Percentiles rank a stretch among this genome's conserved stretches.
These are phyloP conservation scores for Podarcis cretensis DNA, from an alignment of 2,113 vertebrate species.

Conservation along the genomic window DNA sequence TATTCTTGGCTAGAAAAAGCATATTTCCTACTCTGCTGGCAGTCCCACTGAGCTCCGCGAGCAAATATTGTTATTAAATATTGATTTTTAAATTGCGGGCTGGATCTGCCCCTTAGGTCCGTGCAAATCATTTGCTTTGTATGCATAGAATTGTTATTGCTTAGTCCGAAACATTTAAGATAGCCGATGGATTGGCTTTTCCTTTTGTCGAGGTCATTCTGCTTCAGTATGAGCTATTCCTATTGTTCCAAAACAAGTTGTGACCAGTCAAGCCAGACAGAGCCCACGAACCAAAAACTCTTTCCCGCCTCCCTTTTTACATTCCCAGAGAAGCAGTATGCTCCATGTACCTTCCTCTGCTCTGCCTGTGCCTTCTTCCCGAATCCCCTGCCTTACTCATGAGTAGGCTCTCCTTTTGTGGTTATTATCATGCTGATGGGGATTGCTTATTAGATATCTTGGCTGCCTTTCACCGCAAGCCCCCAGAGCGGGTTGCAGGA, in stretches of 20 bases:
- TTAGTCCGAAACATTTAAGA: neutral
- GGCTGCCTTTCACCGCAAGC: too few relatives aligned
- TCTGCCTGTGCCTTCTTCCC: too few relatives aligned
- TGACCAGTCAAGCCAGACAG: neutral
- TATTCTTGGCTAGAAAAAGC: neutral
- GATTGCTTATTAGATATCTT: too few relatives aligned
- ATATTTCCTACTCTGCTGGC: neutral
- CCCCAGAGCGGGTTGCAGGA: too few relatives aligned
- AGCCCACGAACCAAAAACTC: too few relatives aligned
- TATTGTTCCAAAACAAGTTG: neutral
- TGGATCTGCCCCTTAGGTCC: neutral
- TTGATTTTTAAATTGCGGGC: conserved; percentile 27
- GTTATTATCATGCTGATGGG: too few relatives aligned
- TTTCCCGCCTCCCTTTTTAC: neutral
- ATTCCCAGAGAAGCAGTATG: neutral
- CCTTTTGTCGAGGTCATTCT: neutral
- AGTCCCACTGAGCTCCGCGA: neutral
- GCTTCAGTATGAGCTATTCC: conserved; percentile 13
- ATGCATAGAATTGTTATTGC: conserved; percentile 2
- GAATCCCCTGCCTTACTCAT: too few relatives aligned
- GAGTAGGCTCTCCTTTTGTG: too few relatives aligned
- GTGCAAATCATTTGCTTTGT: conserved; percentile 21
- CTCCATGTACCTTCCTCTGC: too few relatives aligned
- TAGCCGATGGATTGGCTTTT: neutral
- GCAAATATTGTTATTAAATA: conserved; percentile 40